Conservation (phyloP, 2,797 vertebrate species). For the Coreius guichenoti region DNA sequence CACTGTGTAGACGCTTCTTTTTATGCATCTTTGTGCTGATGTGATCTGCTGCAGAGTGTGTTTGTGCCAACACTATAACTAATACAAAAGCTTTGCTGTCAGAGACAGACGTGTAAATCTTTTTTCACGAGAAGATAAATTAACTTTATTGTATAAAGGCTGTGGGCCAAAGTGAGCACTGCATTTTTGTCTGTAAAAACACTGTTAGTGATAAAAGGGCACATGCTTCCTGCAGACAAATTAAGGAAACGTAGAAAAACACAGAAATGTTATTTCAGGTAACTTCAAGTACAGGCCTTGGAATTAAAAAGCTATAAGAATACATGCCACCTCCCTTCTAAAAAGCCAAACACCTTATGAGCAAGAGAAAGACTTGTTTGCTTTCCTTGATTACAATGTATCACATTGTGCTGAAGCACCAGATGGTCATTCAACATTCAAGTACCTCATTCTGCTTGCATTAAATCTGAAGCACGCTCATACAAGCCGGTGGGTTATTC, state of each 20-base stretch:
- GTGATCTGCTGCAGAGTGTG: conserved; percentile 31
- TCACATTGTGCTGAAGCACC: neutral
- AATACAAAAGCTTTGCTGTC: conserved; percentile 26
- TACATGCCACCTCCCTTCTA: neutral
- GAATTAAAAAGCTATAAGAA: neutral
- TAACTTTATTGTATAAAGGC: conserved; percentile 30
- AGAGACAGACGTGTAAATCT: conserved; percentile 14
- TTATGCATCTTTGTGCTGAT: conserved; percentile 37
- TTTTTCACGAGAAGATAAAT: conserved; percentile 27
- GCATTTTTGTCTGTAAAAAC: conserved; percentile 16
- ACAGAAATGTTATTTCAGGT: neutral
- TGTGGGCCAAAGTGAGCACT: conserved; percentile 11
- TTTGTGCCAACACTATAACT: conserved; percentile 37
- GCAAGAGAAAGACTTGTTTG: neutral
- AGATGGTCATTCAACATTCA: conserved; percentile 21
- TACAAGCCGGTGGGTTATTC: neutral
- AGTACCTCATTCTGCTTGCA: neutral
- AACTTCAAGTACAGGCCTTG: neutral
- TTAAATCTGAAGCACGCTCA: conserved; percentile 5
- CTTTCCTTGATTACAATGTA: conserved; percentile 8
- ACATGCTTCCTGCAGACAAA: neutral
- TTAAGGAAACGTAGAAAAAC: neutral
- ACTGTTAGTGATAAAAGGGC: neutral
- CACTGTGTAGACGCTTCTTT: conserved; percentile 6
- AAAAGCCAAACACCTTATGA: neutral